These are phyloP conservation scores for Psittacula echo DNA, from an alignment of 2,797 vertebrate genomes.

Conservation along the genomic window DNA sequence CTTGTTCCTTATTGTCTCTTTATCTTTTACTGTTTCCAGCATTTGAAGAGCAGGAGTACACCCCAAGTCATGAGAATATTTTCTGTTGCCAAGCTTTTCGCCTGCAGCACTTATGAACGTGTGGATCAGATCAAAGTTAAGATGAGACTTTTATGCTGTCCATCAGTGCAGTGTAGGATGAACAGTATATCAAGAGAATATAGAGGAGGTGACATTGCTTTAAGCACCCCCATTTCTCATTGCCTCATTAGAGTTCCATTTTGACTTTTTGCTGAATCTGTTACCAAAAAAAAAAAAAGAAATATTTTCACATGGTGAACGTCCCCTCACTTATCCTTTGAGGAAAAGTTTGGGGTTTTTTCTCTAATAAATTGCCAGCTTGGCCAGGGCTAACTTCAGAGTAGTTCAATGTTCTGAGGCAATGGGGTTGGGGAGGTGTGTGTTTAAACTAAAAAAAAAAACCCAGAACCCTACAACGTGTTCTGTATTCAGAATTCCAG, in stretches of 20 bases:
- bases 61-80: not conserved
- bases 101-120: not conserved
- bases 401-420: not conserved
- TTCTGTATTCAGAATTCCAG: not conserved
- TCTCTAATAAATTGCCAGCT: not conserved
- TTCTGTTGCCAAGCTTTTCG: not conserved
- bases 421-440: not conserved
- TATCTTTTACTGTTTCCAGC: not conserved
- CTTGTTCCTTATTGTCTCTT: not conserved
- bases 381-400: not conserved
- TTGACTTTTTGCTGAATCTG: not conserved
- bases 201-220: not conserved
- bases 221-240: not conserved
- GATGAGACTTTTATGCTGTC: not conserved
- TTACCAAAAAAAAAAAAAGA: not conserved
- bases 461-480: not conserved
- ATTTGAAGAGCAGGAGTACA: not conserved
- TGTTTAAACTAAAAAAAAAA: not conserved
- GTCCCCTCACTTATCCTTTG: not conserved
- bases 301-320: not conserved
- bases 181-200: not conserved
- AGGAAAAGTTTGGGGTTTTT: not conserved
- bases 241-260: not conserved
- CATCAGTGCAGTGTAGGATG: accelerated
- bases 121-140: not conserved